Conservation (phyloP, 1,140 invertebrate species). For the Sipha flava region DNA sequence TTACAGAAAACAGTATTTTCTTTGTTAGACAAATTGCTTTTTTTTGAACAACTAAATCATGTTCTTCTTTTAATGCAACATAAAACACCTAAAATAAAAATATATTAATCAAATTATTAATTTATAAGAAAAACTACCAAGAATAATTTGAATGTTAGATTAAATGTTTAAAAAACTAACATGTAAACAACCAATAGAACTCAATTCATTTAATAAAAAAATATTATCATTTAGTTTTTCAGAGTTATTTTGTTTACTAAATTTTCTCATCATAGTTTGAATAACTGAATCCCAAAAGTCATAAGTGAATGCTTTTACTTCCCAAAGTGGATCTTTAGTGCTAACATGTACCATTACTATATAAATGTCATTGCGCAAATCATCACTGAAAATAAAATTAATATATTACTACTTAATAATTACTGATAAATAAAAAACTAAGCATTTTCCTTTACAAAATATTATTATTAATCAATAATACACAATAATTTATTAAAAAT, state of each 20-base stretch:
- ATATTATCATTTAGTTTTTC: not conserved
- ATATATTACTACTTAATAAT: not conserved
- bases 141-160: too few relatives aligned
- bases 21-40: not conserved
- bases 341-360: conserved; percentile 19
- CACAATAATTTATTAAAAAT: not conserved
- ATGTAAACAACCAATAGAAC: not conserved
- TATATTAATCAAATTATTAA: not conserved
- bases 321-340: conserved; percentile 12
- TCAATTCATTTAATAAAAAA: not conserved
- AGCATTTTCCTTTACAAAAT: too few relatives aligned
- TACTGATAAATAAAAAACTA: not conserved
- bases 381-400: not conserved
- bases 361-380: not conserved
- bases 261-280: not conserved
- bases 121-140: not conserved
- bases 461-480: too few relatives aligned
- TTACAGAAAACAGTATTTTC: not conserved
- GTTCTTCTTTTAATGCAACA: conserved; percentile 5
- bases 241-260: not conserved
- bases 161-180: not conserved
- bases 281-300: conserved; percentile 9
- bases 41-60: conserved; percentile 20
- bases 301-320: conserved; percentile 26
- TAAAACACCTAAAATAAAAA: not conserved